Evolutionary conservation across 2,113 vertebrate genomes (phyloP).

Genomic region (Callipepla squamata): DNA sequence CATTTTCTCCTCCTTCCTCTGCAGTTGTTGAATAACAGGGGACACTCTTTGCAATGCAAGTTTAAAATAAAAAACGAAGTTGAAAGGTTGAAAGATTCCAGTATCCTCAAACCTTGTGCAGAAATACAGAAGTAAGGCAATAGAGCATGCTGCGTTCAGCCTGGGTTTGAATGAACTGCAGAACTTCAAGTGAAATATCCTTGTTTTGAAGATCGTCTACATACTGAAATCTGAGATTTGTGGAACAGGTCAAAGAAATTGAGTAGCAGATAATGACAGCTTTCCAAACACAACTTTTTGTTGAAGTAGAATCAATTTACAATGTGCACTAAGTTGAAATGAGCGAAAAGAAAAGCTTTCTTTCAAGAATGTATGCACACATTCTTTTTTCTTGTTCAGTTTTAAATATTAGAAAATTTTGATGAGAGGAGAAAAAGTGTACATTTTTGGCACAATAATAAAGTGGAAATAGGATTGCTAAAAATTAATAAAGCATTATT

Average conservation of each 20-base stretch:
- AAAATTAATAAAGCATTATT: background rate
- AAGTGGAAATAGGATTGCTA: background rate
- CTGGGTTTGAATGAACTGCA: background rate
- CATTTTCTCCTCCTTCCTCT: background rate
- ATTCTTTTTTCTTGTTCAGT: background rate
- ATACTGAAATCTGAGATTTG: background rate
- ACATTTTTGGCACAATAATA: background rate
- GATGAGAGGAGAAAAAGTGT: background rate
- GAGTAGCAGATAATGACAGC: background rate
- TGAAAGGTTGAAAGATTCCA: background rate
- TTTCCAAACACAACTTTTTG: background rate
- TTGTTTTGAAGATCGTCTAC: background rate
- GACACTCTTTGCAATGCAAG: background rate
- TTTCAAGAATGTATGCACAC: background rate
- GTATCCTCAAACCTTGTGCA: background rate
- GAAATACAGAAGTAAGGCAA: background rate
- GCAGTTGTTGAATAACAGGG: background rate
- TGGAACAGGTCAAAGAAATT: background rate
- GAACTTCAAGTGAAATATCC: background rate
- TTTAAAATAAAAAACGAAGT: background rate
- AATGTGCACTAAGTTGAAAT: background rate
- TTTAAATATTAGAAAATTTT: background rate
- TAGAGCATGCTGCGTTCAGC: background rate
- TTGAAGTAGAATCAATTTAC: background rate
- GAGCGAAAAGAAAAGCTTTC: background rate